Evolutionary conservation across 2,888 invertebrate genomes (phyloP), one percentile per base, ranked within the genome.

Genomic region (Drosophila parthenogenetica): DNA sequence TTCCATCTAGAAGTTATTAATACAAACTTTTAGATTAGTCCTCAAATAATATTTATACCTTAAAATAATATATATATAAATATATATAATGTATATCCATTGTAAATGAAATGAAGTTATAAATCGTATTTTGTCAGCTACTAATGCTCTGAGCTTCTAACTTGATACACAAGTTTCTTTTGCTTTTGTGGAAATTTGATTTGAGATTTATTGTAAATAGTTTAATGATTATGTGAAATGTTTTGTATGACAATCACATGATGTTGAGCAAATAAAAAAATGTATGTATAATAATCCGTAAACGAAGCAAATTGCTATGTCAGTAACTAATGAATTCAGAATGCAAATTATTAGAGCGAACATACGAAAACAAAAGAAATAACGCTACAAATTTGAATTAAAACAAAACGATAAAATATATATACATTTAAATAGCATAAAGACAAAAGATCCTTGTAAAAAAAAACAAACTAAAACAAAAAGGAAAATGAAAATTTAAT

Each of bases 231-330:
- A 91, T 92, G 92, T 92, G 92, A 92, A 91, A 92, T 92, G 92
- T 92, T 92, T 92, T 92, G 92, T 92, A 92, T 92, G 92, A 92
- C 92, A 92, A 92, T 92, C 92, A 92, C 92, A 92, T 92, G 91
- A 91, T 87, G 89, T 89, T 87, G 87, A 79, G 83, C 72, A 73
- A 82, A 77, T 70, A 77, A 61, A 77, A 61, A 76, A 64, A 71
- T 63, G 69, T 69, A 68, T 57, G 57, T 57, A 57, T 57, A n/a
- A 51, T 54, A 64, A 78, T 42, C 69, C 67, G 58, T 68, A 81
- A 78, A 69, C 60, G 55, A 81, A 75, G 57, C 61, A 43, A 83
- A 75, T 74, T 72, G 77, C 80, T 73, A 69, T 54, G 60, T 71
- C 66, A 69, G 71, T 71, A 82, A 71, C 43, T 43, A 14, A 66